A percentile compares a stretch with the other conserved stretches of the same genome.
Evolutionary conservation across 1,140 invertebrate species (phyloP).

Genomic region (Aphidius ervi): DNA sequence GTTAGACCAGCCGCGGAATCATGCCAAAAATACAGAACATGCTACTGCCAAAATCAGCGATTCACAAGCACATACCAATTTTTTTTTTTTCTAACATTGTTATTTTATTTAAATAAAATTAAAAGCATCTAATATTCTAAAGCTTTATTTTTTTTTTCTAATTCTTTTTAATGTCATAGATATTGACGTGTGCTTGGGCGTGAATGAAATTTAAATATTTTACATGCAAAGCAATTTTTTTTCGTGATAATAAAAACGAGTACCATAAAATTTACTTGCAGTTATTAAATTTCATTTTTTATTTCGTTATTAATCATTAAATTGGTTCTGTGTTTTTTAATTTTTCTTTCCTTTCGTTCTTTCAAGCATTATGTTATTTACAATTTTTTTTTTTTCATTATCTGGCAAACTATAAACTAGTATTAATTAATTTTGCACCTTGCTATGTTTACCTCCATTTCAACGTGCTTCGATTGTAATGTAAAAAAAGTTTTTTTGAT

Average conservation of each 20-base stretch:
- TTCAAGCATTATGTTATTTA: constrained; percentile 3
- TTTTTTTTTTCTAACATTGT: not conserved
- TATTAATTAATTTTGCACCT: constrained; percentile 6
- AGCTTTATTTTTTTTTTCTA: not conserved
- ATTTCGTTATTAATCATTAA: not conserved
- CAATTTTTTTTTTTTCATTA: constrained; percentile 6
- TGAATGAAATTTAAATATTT: constrained; percentile 21
- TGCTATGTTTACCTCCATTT: constrained; percentile 41
- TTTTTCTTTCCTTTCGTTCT: too few relatives aligned
- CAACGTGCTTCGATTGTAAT: constrained; percentile 39
- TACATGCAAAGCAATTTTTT: constrained; percentile 36
- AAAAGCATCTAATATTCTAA: not conserved
- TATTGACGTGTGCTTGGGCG: constrained; percentile 35
- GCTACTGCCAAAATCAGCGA: constrained; percentile 49
- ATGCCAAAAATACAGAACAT: constrained; percentile 48
- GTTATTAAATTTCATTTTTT: constrained; percentile 4
- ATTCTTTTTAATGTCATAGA: too few relatives aligned
- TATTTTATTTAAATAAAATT: not conserved
- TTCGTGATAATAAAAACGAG: not conserved
- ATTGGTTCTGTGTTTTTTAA: too few relatives aligned
- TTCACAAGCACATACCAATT: constrained; percentile 47
- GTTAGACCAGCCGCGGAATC: constrained; percentile 25
- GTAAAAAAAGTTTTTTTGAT: constrained; percentile 29
- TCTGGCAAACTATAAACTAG: constrained; percentile 2
- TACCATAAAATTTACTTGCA: not conserved